Conservation (phyloP, 2,797 vertebrate genomes). For the Sebastes taczanowskii region DNA sequence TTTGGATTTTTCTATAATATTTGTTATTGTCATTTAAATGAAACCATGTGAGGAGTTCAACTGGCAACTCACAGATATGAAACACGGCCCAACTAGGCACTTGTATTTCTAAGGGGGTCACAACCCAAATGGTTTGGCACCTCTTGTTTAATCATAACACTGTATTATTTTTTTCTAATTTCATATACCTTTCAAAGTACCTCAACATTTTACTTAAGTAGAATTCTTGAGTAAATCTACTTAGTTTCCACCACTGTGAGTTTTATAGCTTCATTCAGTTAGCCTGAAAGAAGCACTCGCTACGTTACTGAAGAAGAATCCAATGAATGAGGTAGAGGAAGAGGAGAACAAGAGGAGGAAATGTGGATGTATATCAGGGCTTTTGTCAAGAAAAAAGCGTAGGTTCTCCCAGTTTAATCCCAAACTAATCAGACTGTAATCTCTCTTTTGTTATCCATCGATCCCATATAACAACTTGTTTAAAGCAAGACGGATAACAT, state of each 20-base stretch:
- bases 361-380: background rate
- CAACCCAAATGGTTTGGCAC: background rate
- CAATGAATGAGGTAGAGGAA: background rate
- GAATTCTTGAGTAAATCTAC: background rate
- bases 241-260: background rate
- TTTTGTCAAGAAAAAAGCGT: background rate
- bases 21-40: background rate
- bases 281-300: background rate
- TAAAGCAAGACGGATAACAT: background rate
- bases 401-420: background rate
- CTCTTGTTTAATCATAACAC: background rate
- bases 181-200: background rate
- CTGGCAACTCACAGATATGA: background rate
- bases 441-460: constrained; percentile 36
- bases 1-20: background rate
- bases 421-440: constrained; percentile 22
- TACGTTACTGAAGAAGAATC: background rate
- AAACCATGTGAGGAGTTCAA: background rate
- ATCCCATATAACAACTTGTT: background rate
- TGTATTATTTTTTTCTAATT: background rate
- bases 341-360: background rate
- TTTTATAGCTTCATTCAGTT: background rate
- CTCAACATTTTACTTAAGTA: background rate
- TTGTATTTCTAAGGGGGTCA: background rate
- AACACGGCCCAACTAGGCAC: background rate